These are phyloP conservation scores for Cetoscarus ocellatus DNA, from an alignment of 2,797 vertebrate species.

Conservation along the genomic window DNA sequence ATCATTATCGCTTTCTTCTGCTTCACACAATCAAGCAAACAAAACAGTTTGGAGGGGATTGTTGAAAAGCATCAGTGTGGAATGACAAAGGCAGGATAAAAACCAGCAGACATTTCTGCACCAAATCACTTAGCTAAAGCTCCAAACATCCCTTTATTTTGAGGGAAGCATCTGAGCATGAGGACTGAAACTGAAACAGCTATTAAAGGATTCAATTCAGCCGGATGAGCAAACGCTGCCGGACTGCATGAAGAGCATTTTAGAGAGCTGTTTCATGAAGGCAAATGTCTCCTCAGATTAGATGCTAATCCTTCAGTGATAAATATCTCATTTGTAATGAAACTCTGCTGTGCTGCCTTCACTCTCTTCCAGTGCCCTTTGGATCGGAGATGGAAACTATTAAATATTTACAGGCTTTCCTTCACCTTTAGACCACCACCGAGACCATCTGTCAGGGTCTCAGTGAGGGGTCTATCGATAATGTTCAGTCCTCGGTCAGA, in stretches of 20 bases:
- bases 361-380: constrained; percentile 9
- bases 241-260: not conserved
- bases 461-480: constrained; percentile 23
- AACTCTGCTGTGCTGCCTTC: constrained; percentile 19
- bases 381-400: constrained; percentile 37
- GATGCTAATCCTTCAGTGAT: constrained; percentile 5
- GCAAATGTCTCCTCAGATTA: not conserved
- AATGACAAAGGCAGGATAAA: not conserved
- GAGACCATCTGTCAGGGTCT: constrained; percentile 25
- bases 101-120: not conserved
- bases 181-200: not conserved
- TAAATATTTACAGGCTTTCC: constrained; percentile 69
- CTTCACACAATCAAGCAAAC: not conserved
- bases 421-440: constrained; percentile 29
- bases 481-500: constrained; percentile 16
- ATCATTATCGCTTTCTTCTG: not conserved
- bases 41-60: not conserved
- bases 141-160: not conserved
- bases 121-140: not conserved
- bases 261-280: not conserved
- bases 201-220: not conserved
- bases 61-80: not conserved
- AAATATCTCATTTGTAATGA: constrained; percentile 19
- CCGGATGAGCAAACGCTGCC: not conserved
- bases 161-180: not conserved